These are phyloP conservation scores for Botia almorhae DNA, from an alignment of 2,797 vertebrate genomes.

Conservation along the genomic window DNA sequence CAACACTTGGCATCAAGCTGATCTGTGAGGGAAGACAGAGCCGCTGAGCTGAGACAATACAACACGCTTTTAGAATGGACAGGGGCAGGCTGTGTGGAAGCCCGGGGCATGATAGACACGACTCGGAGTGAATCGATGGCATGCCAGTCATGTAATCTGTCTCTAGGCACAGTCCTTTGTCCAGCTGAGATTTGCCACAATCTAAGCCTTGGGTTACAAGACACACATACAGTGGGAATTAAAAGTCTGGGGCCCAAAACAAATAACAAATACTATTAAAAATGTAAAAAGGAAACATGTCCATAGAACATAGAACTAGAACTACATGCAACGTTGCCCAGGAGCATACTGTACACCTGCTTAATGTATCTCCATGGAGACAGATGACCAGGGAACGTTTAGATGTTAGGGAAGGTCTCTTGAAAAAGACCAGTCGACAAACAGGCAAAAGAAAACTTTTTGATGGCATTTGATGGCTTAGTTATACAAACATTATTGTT, in stretches of 20 bases:
- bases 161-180: constrained; percentile 34
- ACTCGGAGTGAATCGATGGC: constrained; percentile 45
- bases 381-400: background rate
- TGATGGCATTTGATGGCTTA: background rate
- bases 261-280: too few species aligned
- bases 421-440: constrained; percentile 24
- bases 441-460: constrained; percentile 18
- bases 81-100: constrained; percentile 29
- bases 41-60: constrained; percentile 28
- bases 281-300: too few species aligned
- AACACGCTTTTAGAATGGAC: constrained; percentile 37
- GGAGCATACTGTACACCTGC: background rate
- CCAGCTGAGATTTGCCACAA: constrained; percentile 33
- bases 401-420: background rate
- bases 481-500: too few species aligned
- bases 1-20: constrained; percentile 32
- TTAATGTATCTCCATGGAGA: background rate
- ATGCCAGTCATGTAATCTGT: constrained; percentile 55
- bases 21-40: background rate
- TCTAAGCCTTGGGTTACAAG: background rate
- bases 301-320: too few species aligned
- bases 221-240: background rate
- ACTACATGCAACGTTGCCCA: background rate
- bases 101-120: constrained; percentile 34
- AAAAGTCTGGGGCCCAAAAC: background rate